A percentile compares a stretch with the other conserved stretches of the same genome.
phyloP scores from a whole-genome alignment of 2,888 invertebrate species.

The Cordilura impudica region DNA sequence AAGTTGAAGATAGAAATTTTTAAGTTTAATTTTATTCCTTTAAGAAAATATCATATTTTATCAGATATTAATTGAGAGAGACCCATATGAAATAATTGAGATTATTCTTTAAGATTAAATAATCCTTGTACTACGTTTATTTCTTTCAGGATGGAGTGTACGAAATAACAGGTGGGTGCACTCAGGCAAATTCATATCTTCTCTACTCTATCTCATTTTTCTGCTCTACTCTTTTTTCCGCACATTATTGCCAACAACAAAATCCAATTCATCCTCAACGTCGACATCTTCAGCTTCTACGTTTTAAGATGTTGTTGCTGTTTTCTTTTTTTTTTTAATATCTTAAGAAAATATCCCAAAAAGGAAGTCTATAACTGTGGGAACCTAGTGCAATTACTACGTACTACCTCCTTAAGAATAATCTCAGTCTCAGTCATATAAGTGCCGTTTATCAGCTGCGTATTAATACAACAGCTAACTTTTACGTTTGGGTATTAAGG shows the following conservation, averaged over 20 bases:
- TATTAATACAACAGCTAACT: conserved; percentile 10
- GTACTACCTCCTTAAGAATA: conserved; percentile 52
- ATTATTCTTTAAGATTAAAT: conserved; percentile 15
- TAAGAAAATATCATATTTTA: not conserved
- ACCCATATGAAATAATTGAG: not conserved
- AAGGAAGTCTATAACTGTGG: conserved; percentile 63
- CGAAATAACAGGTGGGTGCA: conserved; percentile 64
- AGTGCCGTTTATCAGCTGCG: conserved; percentile 46
- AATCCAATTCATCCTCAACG: not conserved
- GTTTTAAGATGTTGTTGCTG: not conserved
- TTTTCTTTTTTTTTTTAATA: not conserved
- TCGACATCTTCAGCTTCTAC: not conserved
- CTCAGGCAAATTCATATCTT: conserved; percentile 42
- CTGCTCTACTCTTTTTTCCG: conserved; percentile 46
- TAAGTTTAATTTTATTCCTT: not conserved
- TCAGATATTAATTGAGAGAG: not conserved
- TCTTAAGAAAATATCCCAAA: conserved; percentile 43
- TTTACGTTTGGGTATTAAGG: not conserved
- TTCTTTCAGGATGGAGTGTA: not conserved
- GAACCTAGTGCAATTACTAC: conserved; percentile 43
- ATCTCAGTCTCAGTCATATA: conserved; percentile 40
- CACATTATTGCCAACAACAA: conserved; percentile 28
- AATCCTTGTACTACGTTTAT: conserved; percentile 44
- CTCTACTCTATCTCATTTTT: conserved; percentile 29
- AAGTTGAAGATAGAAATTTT: not conserved